phyloP scores from a whole-genome alignment of 2,113 vertebrate genomes.

The Nipponia nippon region DNA sequence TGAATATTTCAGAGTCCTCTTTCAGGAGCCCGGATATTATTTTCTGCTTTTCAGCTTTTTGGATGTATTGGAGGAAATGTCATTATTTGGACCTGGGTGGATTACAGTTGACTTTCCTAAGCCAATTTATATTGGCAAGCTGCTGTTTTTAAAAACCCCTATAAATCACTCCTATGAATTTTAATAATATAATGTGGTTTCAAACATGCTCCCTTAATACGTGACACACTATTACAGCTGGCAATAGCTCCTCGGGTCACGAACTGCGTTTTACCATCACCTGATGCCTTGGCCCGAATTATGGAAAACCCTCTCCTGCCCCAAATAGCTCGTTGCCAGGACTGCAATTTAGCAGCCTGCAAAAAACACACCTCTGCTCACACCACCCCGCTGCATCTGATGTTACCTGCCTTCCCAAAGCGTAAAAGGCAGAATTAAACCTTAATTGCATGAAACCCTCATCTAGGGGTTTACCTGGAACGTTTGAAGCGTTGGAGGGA shows the following conservation, averaged over 20 bases:
- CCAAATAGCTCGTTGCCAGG: neutral
- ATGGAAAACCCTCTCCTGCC: neutral
- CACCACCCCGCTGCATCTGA: fast-evolving
- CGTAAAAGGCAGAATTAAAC: neutral
- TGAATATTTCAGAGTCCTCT: constrained; percentile 61
- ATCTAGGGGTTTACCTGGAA: neutral
- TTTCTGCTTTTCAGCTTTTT: constrained; percentile 66
- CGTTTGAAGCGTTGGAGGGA: fast-evolving
- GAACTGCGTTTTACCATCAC: neutral
- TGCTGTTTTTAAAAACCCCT: constrained; percentile 50
- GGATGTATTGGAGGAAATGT: constrained; percentile 58
- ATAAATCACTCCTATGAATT: constrained; percentile 65
- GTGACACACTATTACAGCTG: neutral
- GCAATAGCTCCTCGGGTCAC: neutral
- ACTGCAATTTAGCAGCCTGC: fast-evolving
- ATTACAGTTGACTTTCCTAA: constrained; percentile 64
- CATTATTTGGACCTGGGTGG: constrained; percentile 63
- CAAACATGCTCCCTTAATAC: constrained; percentile 36
- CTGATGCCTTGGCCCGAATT: neutral
- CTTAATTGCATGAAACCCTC: neutral
- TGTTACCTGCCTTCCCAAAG: too few relatives aligned
- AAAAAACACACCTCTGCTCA: neutral
- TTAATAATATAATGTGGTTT: constrained; percentile 52
- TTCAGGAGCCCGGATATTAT: constrained; percentile 59
- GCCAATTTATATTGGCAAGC: constrained; percentile 70